Percentiles rank a stretch among this genome's conserved stretches.
Evolutionary conservation across 2,113 vertebrate species (phyloP).

Genomic region (Mirounga angustirostris): DNA sequence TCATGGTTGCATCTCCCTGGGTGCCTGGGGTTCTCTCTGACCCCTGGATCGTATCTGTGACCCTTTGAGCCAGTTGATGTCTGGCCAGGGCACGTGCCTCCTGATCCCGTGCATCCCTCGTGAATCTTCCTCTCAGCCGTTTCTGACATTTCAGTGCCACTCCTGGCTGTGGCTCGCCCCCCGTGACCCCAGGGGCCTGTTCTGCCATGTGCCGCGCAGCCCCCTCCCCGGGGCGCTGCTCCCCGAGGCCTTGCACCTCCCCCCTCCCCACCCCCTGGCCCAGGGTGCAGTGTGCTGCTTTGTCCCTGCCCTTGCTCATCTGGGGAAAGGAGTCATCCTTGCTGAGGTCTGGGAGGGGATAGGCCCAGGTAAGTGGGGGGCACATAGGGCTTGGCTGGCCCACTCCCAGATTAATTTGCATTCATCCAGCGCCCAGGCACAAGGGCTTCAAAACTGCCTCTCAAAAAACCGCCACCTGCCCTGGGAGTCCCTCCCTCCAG

Average conservation of each 20-base stretch:
- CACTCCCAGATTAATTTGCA: neutral
- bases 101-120: neutral
- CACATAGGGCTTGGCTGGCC: neutral
- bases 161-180: neutral
- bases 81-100: neutral
- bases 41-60: neutral
- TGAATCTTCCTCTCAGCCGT: neutral
- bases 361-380: neutral
- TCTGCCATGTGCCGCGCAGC: neutral
- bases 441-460: neutral
- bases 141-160: neutral
- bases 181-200: neutral
- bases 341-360: neutral
- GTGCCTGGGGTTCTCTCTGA: neutral
- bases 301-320: neutral
- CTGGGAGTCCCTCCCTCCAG: neutral
- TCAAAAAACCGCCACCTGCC: neutral
- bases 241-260: neutral
- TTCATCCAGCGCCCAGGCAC: neutral
- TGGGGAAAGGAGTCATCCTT: fast-evolving
- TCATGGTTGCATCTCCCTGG: neutral
- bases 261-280: fast-evolving
- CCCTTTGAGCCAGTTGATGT: neutral
- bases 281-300: neutral
- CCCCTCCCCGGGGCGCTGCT: neutral